Base-by-base conservation (phyloP, 2,888 invertebrate genomes). In the Archips crataeganus region DNA sequence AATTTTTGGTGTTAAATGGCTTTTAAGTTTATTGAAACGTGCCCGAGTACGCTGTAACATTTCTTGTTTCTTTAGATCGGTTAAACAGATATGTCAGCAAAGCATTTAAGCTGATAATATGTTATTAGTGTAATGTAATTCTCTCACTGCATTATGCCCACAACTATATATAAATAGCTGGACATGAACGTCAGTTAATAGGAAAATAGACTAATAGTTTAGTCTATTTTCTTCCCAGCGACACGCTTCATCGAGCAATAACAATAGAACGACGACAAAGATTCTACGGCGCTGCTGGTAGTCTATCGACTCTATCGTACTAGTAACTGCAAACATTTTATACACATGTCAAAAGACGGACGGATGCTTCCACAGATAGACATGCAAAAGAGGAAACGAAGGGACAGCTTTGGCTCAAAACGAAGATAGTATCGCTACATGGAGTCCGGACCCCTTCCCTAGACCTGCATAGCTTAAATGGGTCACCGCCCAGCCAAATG, bases 11-110 rank as follows among this genome's bases (percentile, higher is more conserved):
- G 34, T 65, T 49, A 51, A 36, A 62, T 23, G 42, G 59, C 65
- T 74, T 79, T 75, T 76, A 59, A 71, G 57, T 73, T 72, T 59
- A 66, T 63, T 47, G 60, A 63, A 63, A 63, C 47, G 34, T 9
- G 63, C 5, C 11, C 45, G 32, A 6, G n/a, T 11, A 5, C 6
- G 23, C 6, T 15, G 23, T 2, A 23, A 23, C 8, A 23, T 8
- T 15, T 62, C 45, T 45, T 62, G 9, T 32, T 62, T 23, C 23
- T 54, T n/a, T 3, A 9, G 15, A 54, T 15, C 9, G 23, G 8
- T 23, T 15, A 49, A 49, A 8, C 8, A 57, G 57, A 57, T 47
- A 57, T 13, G 57, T 54, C 11, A 70, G 62, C 36, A 6, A n/a
- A 39, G 10, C 36, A 13, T 13, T 60, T 13, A 60, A 3, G 34